Conservation (phyloP, 2,888 invertebrate genomes). For the Hipparchia semele region DNA sequence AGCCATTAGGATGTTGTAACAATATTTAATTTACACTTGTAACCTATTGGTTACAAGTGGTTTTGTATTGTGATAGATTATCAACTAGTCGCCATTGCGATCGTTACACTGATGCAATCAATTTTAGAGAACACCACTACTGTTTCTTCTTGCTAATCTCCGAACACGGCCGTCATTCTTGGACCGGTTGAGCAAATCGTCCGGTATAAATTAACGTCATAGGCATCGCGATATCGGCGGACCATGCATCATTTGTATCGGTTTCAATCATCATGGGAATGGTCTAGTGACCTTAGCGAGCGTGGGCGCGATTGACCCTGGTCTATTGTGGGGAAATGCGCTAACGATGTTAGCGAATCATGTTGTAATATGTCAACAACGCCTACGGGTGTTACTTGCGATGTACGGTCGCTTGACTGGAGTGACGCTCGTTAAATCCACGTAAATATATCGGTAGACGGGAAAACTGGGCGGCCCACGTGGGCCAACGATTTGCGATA, state of each 20-base stretch:
- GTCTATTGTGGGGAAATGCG: slow-evolving; percentile 20
- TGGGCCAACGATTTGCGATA: no score
- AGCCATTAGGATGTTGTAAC: no score
- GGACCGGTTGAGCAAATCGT: slow-evolving; percentile 44
- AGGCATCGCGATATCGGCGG: slow-evolving; percentile 48
- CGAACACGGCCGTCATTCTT: slow-evolving; percentile 37
- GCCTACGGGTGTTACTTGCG: slow-evolving; percentile 1
- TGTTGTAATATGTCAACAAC: slow-evolving; percentile 19
- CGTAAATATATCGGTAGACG: no score
- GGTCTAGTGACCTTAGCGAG: slow-evolving; percentile 37
- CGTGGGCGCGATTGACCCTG: slow-evolving; percentile 37
- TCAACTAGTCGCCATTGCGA: no score
- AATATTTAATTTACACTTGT: no score
- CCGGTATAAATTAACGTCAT: slow-evolving; percentile 46
- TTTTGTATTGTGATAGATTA: no score
- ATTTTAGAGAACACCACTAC: no score
- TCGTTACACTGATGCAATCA: no score
- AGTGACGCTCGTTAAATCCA: no score
- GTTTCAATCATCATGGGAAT: slow-evolving; percentile 44
- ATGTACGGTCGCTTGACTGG: neutral
- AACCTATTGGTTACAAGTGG: no score
- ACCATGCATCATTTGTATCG: slow-evolving; percentile 51
- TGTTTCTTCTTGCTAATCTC: no score
- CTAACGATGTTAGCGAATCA: slow-evolving; percentile 15
- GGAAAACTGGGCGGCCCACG: no score